Evolutionary conservation across 2,797 vertebrate species (phyloP).

Genomic region (Peromyscus melanophrys): DNA sequence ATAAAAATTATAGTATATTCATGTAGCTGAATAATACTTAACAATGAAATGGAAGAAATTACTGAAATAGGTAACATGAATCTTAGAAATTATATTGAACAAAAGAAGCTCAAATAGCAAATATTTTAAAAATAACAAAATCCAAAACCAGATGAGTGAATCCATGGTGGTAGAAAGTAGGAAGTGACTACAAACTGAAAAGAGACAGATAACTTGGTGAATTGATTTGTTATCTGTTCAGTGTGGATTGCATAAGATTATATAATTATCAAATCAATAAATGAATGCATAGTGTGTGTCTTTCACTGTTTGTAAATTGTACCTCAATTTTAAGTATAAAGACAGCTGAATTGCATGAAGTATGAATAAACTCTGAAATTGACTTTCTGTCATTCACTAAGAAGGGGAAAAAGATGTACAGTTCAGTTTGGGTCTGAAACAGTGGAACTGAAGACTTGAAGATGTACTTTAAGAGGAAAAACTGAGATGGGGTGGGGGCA

Average conservation of each 20-base stretch:
- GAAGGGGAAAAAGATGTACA: not conserved
- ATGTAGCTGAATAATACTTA: not conserved
- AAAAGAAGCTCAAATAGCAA: constrained; percentile 2
- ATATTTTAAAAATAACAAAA: not conserved
- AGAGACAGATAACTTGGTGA: not conserved
- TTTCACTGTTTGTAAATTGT: constrained; percentile 34
- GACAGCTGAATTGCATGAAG: not conserved
- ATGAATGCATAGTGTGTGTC: not conserved
- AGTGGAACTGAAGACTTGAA: constrained; percentile 16
- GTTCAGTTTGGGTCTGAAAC: constrained; percentile 3
- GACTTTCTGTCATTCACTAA: not conserved
- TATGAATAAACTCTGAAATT: constrained; percentile 56
- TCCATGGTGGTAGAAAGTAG: not conserved
- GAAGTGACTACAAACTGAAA: not conserved
- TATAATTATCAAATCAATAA: not conserved
- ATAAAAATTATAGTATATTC: not conserved
- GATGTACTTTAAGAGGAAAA: constrained; percentile 6
- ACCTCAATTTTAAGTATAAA: constrained; percentile 16
- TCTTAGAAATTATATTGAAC: constrained; percentile 12
- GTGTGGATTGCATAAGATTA: not conserved
- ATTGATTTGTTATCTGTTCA: not conserved
- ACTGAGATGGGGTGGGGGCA: not conserved
- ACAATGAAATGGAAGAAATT: constrained; percentile 11
- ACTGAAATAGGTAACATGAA: not conserved
- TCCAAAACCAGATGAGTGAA: not conserved